Evolutionary conservation across 1,140 invertebrate species (phyloP).

Genomic region (Dendrolimus punctatus): DNA sequence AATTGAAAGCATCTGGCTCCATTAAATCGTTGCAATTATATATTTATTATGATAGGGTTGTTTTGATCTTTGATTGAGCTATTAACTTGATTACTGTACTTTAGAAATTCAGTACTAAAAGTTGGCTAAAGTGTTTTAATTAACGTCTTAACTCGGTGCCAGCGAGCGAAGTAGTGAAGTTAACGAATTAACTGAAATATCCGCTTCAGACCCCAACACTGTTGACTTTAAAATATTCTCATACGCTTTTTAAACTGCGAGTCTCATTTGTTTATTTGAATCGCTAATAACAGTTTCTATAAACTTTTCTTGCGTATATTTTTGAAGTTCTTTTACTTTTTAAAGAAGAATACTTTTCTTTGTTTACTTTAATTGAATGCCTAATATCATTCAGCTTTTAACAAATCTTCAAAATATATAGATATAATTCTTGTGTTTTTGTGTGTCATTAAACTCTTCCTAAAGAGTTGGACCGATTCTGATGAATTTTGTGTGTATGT

Average conservation of each 20-base stretch:
- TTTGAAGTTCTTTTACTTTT: too few relatives aligned
- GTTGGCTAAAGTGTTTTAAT: slow-evolving; percentile 64
- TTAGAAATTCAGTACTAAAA: slow-evolving; percentile 65
- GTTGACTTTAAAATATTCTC: slow-evolving; percentile 39
- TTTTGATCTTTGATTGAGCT: slow-evolving; percentile 63
- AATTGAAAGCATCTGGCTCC: slow-evolving; percentile 23
- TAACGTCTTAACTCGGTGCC: slow-evolving; percentile 57
- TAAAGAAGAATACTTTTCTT: too few relatives aligned
- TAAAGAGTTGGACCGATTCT: too few relatives aligned
- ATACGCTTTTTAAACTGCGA: slow-evolving; percentile 13
- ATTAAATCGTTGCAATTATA: slow-evolving; percentile 31
- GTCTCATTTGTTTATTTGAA: too few relatives aligned
- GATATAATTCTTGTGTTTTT: too few relatives aligned
- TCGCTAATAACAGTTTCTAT: too few relatives aligned
- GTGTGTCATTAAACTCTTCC: too few relatives aligned
- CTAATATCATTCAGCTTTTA: too few relatives aligned
- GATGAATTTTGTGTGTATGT: too few relatives aligned
- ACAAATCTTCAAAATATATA: too few relatives aligned
- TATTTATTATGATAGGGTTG: slow-evolving; percentile 47
- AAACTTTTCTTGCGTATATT: too few relatives aligned
- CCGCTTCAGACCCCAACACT: slow-evolving; percentile 39
- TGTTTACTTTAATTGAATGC: too few relatives aligned
- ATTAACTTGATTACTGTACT: slow-evolving; percentile 61
- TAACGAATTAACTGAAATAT: slow-evolving; percentile 64
- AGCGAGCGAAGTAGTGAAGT: slow-evolving; percentile 53